Evolutionary conservation across 2,888 invertebrate species (phyloP).

Genomic region (Silvanus unidentatus): DNA sequence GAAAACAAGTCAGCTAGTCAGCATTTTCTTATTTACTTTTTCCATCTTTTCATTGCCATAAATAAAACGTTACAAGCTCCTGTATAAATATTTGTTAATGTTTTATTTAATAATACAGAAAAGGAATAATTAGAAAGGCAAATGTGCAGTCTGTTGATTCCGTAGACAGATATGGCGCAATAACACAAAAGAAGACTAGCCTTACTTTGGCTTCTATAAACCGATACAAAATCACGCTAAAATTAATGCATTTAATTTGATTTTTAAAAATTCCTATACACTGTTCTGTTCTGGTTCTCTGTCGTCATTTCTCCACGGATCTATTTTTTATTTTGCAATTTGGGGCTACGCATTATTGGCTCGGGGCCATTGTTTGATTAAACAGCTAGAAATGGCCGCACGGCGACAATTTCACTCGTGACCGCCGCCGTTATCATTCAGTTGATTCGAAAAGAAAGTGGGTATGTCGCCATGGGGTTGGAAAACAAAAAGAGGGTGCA

Average conservation of each 20-base stretch:
- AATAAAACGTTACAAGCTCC: slow-evolving; percentile 13
- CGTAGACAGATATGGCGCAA: slow-evolving; percentile 25
- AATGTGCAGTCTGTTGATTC: slow-evolving; percentile 27
- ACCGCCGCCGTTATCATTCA: slow-evolving; percentile 41
- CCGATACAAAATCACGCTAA: no score
- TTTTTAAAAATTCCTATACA: no score
- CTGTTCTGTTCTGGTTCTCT: no score
- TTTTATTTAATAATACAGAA: slow-evolving; percentile 34
- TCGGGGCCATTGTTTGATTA: no score
- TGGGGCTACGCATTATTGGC: no score
- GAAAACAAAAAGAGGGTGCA: slow-evolving; percentile 15
- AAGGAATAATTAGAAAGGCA: slow-evolving; percentile 33
- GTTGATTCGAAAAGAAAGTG: slow-evolving; percentile 22
- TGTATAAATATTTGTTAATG: slow-evolving; percentile 40
- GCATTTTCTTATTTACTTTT: slow-evolving; percentile 12
- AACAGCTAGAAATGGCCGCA: slow-evolving; percentile 26
- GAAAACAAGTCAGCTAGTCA: slow-evolving; percentile 1
- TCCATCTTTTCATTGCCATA: slow-evolving; percentile 18
- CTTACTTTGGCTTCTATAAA: no score
- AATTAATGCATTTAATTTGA: no score
- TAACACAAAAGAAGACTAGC: not conserved
- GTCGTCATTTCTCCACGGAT: no score
- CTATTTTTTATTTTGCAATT: no score
- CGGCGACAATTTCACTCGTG: slow-evolving; percentile 35
- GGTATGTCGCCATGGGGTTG: no score